phyloP scores from a whole-genome alignment of 2,797 vertebrate genomes.

The Capromys pilorides region DNA sequence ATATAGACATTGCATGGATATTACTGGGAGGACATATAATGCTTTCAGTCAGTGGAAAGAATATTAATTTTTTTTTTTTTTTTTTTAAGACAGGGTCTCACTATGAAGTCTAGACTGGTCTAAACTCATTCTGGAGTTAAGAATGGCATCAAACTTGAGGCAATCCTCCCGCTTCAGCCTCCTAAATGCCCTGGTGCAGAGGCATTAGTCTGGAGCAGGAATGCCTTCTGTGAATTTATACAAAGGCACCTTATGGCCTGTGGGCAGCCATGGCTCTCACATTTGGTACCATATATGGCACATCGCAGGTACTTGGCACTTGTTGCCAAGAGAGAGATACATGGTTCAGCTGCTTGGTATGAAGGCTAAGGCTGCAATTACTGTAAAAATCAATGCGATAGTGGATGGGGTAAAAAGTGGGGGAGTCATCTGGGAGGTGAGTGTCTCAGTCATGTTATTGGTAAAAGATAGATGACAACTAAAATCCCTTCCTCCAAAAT shows the following conservation, averaged over 20 bases:
- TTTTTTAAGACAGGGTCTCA: background rate
- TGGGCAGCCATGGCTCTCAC: background rate
- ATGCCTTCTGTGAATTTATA: background rate
- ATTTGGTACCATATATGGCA: background rate
- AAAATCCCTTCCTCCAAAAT: background rate
- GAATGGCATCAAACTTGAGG: too few species aligned
- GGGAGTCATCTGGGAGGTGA: background rate
- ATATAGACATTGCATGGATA: background rate
- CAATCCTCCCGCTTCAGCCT: too few species aligned
- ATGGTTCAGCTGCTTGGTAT: background rate
- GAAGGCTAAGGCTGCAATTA: background rate
- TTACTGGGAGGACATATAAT: background rate
- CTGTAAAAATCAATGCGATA: background rate
- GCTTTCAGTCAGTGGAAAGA: conserved; percentile 10
- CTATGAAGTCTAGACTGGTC: too few species aligned
- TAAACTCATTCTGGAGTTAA: too few species aligned
- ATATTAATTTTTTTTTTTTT: background rate
- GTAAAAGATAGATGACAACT: background rate
- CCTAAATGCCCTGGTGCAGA: background rate
- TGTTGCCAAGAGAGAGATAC: background rate
- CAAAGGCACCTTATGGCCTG: background rate
- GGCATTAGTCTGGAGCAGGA: background rate
- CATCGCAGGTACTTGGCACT: background rate
- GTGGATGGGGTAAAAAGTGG: background rate
- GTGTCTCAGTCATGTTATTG: background rate